Conservation (phyloP, 2,113 vertebrate genomes). For the Mobula birostris region DNA sequence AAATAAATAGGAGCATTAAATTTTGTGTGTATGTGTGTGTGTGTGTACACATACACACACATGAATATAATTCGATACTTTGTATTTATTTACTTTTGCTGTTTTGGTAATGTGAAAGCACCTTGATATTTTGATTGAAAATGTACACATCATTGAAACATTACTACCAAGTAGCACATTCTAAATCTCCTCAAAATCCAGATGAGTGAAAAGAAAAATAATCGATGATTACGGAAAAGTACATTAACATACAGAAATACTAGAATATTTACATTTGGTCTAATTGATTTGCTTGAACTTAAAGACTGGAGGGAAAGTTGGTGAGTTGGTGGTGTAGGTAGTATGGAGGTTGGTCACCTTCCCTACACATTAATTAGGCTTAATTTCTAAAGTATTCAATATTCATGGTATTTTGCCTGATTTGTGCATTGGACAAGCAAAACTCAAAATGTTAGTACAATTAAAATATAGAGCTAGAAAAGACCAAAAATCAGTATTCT, state of each 20-base stretch:
- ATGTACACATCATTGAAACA: neutral
- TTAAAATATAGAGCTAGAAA: neutral
- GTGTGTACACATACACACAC: too few species aligned
- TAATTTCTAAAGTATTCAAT: neutral
- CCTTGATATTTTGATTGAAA: neutral
- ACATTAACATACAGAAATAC: neutral
- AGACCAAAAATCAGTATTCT: neutral
- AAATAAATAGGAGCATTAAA: too few species aligned
- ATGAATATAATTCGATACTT: neutral
- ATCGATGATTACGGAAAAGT: neutral
- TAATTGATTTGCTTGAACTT: neutral
- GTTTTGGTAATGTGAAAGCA: neutral
- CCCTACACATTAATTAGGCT: too few species aligned
- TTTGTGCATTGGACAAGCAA: neutral
- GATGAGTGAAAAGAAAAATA: neutral
- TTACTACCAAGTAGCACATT: neutral
- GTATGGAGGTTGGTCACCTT: too few species aligned
- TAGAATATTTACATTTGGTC: neutral
- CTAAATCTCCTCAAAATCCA: neutral
- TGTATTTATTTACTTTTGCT: neutral
- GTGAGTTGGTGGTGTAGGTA: too few species aligned
- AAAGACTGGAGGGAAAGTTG: neutral
- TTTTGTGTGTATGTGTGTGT: too few species aligned
- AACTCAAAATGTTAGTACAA: neutral
- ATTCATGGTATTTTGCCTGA: neutral